Conservation (phyloP, 2,888 invertebrate genomes). For the Meliscaeva auricollis region DNA sequence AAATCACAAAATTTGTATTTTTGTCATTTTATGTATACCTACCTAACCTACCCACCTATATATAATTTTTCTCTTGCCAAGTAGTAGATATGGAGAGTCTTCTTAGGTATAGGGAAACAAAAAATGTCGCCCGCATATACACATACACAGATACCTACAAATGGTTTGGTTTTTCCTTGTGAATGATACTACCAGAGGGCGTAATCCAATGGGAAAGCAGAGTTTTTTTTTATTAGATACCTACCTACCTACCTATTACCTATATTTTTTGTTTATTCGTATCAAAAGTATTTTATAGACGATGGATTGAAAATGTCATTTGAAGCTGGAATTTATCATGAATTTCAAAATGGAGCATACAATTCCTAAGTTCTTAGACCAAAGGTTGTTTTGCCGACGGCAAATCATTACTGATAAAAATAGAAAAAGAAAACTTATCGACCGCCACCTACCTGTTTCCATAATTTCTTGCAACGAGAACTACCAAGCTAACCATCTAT, state of each 20-base stretch:
- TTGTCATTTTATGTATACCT: constrained; percentile 66
- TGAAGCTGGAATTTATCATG: neutral
- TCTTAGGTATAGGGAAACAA: neutral
- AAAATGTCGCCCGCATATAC: constrained; percentile 37
- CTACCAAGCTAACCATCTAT: too few relatives aligned
- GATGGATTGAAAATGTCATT: constrained; percentile 18
- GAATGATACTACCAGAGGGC: constrained; percentile 35
- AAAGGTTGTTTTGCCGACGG: constrained; percentile 16
- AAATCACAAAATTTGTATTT: constrained; percentile 71
- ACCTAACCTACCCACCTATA: too few relatives aligned
- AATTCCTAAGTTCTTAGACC: neutral
- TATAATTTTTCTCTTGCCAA: neutral
- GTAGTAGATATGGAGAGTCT: neutral
- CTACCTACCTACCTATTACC: neutral
- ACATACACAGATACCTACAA: constrained; percentile 3
- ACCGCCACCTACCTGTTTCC: too few relatives aligned
- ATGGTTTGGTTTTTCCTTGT: neutral
- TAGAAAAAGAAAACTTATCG: too few relatives aligned
- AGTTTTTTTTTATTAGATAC: neutral
- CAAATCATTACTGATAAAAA: neutral
- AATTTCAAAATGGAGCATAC: constrained; percentile 18
- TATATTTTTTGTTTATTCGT: too few relatives aligned
- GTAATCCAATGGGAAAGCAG: constrained; percentile 69
- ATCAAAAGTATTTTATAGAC: neutral
- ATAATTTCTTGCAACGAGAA: too few relatives aligned